Evolutionary conservation across 2,113 vertebrate species (phyloP).

Genomic region (Coregonus clupeaformis): DNA sequence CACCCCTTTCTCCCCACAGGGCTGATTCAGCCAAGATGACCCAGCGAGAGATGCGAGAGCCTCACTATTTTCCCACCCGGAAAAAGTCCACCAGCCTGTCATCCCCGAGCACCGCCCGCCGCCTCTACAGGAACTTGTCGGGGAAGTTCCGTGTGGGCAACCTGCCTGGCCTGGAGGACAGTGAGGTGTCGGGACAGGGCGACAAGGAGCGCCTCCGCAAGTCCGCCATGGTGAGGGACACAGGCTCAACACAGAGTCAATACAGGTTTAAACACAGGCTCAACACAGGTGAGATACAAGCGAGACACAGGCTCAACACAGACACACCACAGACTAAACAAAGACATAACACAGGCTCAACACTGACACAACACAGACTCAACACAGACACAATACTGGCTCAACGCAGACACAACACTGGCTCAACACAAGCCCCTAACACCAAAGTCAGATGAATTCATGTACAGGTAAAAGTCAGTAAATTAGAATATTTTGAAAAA

Average conservation of each 20-base stretch:
- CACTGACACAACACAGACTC: too few species aligned
- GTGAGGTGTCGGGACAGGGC: conserved; percentile 69
- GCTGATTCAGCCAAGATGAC: conserved; percentile 86
- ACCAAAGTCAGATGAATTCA: too few species aligned
- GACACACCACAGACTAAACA: too few species aligned
- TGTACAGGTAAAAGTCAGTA: too few species aligned
- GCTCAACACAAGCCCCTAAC: background rate
- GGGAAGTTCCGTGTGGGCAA: conserved; percentile 86
- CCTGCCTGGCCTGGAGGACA: conserved; percentile 78
- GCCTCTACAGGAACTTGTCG: conserved; percentile 90
- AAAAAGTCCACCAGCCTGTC: conserved; percentile 80
- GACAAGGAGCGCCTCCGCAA: conserved; percentile 86
- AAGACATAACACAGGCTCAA: too few species aligned
- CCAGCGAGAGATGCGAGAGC: conserved; percentile 78
- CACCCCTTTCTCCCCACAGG: conserved; percentile 60
- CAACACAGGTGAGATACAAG: background rate
- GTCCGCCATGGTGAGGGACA: conserved; percentile 77
- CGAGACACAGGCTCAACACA: background rate
- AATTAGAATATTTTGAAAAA: too few species aligned
- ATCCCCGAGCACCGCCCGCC: conserved; percentile 84
- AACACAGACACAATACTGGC: background rate
- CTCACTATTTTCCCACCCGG: conserved; percentile 75
- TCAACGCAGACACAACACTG: background rate
- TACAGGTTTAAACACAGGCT: background rate
- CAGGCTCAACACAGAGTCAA: background rate